Conservation (phyloP, 2,888 invertebrate genomes). For the Cheilosia vulpina region DNA sequence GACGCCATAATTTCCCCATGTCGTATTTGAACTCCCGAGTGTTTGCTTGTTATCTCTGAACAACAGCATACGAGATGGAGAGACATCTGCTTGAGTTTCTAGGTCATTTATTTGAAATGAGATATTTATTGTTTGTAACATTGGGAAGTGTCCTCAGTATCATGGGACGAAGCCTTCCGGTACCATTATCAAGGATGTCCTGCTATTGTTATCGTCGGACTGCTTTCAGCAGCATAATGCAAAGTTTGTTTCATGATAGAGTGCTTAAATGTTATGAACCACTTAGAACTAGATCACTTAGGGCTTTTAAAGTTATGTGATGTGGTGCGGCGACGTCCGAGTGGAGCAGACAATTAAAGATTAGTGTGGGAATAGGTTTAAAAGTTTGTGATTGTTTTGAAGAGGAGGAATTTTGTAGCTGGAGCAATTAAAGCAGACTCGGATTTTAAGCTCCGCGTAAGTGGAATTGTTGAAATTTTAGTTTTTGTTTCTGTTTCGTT, state of each 20-base stretch:
- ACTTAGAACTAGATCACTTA: conserved; percentile 2
- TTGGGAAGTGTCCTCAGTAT: conserved; percentile 16
- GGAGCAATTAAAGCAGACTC: background rate
- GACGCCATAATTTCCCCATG: conserved; percentile 25
- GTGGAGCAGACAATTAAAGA: no score
- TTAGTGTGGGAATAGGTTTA: background rate
- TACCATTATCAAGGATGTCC: conserved; percentile 34
- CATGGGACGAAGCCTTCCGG: conserved; percentile 18
- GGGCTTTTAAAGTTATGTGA: background rate
- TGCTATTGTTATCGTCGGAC: conserved; percentile 22
- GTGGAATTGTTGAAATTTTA: background rate
- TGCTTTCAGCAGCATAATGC: conserved; percentile 19
- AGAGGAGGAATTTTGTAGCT: background rate
- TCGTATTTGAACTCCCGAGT: conserved; percentile 16
- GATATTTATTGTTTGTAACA: conserved; percentile 45
- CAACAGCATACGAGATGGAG: conserved; percentile 10
- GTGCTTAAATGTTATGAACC: conserved; percentile 33
- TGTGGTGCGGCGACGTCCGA: no score
- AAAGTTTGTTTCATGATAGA: conserved; percentile 38
- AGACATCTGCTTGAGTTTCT: conserved; percentile 37
- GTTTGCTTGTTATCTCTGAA: conserved; percentile 10
- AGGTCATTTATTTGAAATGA: conserved; percentile 62
- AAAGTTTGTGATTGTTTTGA: background rate
- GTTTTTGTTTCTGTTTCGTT: no score
- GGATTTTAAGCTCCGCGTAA: background rate